phyloP scores from a whole-genome alignment of 2,888 invertebrate genomes.

The Melieria omissa region DNA sequence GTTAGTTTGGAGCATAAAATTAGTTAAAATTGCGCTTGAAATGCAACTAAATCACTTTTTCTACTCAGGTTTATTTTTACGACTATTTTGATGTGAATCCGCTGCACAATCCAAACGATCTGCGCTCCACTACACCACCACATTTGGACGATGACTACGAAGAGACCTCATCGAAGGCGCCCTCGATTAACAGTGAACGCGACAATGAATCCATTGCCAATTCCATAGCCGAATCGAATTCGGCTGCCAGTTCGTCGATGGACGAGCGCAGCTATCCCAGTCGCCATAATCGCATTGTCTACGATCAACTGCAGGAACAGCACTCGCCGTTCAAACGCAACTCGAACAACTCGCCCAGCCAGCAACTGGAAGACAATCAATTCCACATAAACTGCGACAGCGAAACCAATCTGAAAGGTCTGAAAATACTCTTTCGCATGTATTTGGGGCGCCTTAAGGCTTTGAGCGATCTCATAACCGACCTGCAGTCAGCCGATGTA shows the following conservation, averaged over 20 bases:
- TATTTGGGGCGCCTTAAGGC: slow-evolving; percentile 70
- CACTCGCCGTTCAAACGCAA: slow-evolving; percentile 54
- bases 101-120: slow-evolving; percentile 51
- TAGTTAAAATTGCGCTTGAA: slow-evolving; percentile 6
- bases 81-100: slow-evolving; percentile 62
- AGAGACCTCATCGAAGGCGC: slow-evolving; percentile 52
- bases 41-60: slow-evolving; percentile 9
- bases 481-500: slow-evolving; percentile 57
- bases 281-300: slow-evolving; percentile 54
- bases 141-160: slow-evolving; percentile 49
- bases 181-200: slow-evolving; percentile 57
- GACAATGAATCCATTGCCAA: slow-evolving; percentile 57
- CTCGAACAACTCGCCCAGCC: slow-evolving; percentile 53
- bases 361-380: slow-evolving; percentile 2
- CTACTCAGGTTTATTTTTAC: slow-evolving; percentile 67
- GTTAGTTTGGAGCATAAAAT: slow-evolving; percentile 40
- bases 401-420: slow-evolving; percentile 66
- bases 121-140: slow-evolving; percentile 57
- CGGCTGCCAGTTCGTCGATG: slow-evolving; percentile 55
- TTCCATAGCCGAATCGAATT: slow-evolving; percentile 52
- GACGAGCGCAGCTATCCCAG: slow-evolving; percentile 53
- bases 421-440: slow-evolving; percentile 73
- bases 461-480: slow-evolving; percentile 59
- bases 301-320: slow-evolving; percentile 57
- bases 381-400: slow-evolving; percentile 45